Base-by-base conservation (phyloP, 2,113 vertebrate species). In the Indicator indicator region DNA sequence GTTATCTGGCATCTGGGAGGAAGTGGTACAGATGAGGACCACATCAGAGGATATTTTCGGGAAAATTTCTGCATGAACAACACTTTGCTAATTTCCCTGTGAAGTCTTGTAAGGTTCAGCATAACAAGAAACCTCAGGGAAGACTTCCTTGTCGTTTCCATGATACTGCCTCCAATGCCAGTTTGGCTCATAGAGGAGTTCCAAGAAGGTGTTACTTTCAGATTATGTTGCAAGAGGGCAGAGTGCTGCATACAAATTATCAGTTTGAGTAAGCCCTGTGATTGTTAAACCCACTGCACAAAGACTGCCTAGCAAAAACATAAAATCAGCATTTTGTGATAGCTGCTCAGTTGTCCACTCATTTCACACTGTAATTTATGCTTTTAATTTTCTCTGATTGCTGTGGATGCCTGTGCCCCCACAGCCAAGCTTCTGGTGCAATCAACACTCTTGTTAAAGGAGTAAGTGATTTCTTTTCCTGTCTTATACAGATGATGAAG, bases 401-500 rank as follows among this genome's bases (percentile, higher is more conserved):
- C 79, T 74, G 64, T 77, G 77, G 58, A 26, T 83, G 40, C 33
- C 86, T 63, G 15, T 89, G 33, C 27, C 27, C 69, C 54, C 32
- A 60, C 58, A 88, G 80, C 52, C 78, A 87, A 28, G 24, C n/a
- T n/a, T 72, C 44, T 54, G 52, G 63, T 90, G 87, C 80, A 72
- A 44, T 82, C 79, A 89, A 87, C 24, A 8, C 28, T 64, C 28
- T 62, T 80, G 30, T 69, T 83, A 69, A 88, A 95, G 38, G 62
- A 74, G 5, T 84, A 86, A 86, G 27, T 95, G 52, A 92, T 86
- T 90, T 86, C 44, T 92, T 94, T 86, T 97, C 50, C 79, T 97
- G 62, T 97, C 95, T 74, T 77, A 85, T 55, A 42, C 78, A 99
- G 99, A 99, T 98, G 99, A 99, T 83, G 99, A 99, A 96, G 99